Conservation (phyloP, 53 echinoderm and acorn worm species). For the Glandiceps talaboti region DNA sequence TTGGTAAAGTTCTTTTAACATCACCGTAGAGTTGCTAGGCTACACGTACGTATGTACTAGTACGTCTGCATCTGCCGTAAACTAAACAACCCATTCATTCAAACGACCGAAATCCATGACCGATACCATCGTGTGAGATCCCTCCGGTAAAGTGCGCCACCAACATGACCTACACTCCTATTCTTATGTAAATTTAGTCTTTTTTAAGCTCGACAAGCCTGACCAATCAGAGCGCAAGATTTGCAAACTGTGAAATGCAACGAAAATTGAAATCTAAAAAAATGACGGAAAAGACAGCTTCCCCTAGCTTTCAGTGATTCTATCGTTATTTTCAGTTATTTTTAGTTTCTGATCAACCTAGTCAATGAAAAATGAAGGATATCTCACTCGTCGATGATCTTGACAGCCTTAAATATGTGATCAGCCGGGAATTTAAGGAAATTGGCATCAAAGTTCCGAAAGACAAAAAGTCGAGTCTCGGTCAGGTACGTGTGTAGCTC, state of each 20-base stretch:
- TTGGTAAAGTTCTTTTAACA: too few species aligned
- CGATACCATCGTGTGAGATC: too few species aligned
- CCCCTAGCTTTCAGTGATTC: too few species aligned
- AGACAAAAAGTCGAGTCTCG: conserved; percentile 33
- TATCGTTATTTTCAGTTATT: too few species aligned
- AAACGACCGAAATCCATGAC: too few species aligned
- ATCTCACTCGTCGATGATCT: conserved; percentile 52
- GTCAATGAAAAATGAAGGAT: conserved; percentile 68
- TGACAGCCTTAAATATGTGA: conserved; percentile 57
- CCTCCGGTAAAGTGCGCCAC: neutral
- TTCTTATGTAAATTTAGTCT: neutral
- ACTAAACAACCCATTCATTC: too few species aligned
- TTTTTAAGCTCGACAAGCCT: too few species aligned
- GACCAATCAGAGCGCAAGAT: neutral
- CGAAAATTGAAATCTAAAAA: neutral
- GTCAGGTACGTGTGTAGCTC: conserved; percentile 4
- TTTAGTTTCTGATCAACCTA: too few species aligned
- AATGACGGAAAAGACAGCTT: too few species aligned
- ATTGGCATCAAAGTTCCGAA: conserved; percentile 63
- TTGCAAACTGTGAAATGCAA: neutral
- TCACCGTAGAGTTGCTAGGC: too few species aligned
- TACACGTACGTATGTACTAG: too few species aligned
- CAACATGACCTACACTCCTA: neutral
- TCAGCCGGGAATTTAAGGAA: conserved; percentile 72
- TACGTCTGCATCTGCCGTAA: too few species aligned